These are phyloP conservation scores for Drosophila lacicola DNA, from an alignment of 2,888 invertebrate species.

Conservation along the genomic window DNA sequence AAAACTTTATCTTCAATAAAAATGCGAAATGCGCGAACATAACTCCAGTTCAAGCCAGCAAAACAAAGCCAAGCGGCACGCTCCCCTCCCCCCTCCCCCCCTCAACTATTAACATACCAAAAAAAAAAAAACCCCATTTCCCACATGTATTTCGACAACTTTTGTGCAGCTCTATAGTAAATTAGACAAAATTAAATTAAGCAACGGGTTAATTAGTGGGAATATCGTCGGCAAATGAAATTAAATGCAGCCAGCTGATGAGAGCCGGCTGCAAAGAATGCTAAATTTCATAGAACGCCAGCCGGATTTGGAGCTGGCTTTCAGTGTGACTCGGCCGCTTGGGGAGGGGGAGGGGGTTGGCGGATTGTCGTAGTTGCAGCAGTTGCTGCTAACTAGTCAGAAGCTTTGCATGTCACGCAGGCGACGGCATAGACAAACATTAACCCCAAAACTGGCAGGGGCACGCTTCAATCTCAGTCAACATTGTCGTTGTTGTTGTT, in stretches of 20 bases:
- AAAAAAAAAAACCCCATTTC: background rate
- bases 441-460: conserved; percentile 57
- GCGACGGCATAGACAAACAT: conserved; percentile 60
- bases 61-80: conserved; percentile 20
- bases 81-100: too few relatives aligned
- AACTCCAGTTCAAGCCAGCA: conserved; percentile 63
- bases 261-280: conserved; percentile 22
- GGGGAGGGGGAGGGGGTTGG: background rate
- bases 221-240: conserved; percentile 67
- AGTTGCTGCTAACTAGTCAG: conserved; percentile 36
- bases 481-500: conserved; percentile 37
- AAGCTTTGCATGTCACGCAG: conserved; percentile 47
- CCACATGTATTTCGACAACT: conserved; percentile 28
- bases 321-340: background rate
- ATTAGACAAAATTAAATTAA: conserved; percentile 70
- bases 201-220: conserved; percentile 66
- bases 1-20: conserved; percentile 58
- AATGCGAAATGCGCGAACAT: conserved; percentile 64
- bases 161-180: conserved; percentile 29
- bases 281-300: conserved; percentile 1
- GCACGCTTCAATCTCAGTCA: conserved; percentile 71
- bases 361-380: conserved; percentile 34
- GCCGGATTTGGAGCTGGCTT: background rate
- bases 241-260: conserved; percentile 69
- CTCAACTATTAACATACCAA: background rate